Base-by-base conservation (phyloP, 2,888 invertebrate species). In the Podotricha telesiphe region DNA sequence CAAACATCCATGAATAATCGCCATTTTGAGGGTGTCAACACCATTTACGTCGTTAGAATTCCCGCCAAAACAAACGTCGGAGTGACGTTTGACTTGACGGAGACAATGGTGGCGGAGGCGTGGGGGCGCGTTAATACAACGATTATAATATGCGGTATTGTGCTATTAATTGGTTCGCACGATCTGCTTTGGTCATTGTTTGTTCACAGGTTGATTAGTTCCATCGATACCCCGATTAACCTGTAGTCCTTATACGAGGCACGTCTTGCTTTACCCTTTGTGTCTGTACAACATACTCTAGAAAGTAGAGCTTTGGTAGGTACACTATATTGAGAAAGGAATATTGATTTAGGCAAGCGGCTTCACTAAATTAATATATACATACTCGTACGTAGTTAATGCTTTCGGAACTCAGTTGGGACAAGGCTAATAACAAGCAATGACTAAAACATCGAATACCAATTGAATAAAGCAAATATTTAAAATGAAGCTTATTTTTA, bases 1-100 rank as follows among this genome's bases (percentile, higher is more conserved):
- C 88, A 88, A 89, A 89, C 88, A 87, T 88, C 89, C 89, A 90
- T 90, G 90, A 90, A 90, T 90, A 90, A 90, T 90, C 89, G 88
- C 87, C 86, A 88, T 89, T 87, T 87, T 88, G 89, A 86, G 88
- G 89, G 89, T 88, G 90, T 90, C 90, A 90, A 87, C 89, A 86
- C 84, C 90, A 89, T 78, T 78, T 78, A 76, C 77, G 80, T 78
- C 79, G 83, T 82, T 83, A 79, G 81, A 81, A 78, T 84, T 85
- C 84, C 83, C 86, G 87, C 86, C 86, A 87, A 88, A 87, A 87
- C 87, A 87, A 86, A 87, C 84, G 87, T 87, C 89, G 86, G 79
- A 79, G 81, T 80, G 84, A 80, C 80, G 76, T 76, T 76, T 75
- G 76, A 75, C 74, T 77, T 73, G 78, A 79, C 79, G 79, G 78